Conservation (phyloP, 2,113 vertebrate species). For the Typhlomys cinereus region DNA sequence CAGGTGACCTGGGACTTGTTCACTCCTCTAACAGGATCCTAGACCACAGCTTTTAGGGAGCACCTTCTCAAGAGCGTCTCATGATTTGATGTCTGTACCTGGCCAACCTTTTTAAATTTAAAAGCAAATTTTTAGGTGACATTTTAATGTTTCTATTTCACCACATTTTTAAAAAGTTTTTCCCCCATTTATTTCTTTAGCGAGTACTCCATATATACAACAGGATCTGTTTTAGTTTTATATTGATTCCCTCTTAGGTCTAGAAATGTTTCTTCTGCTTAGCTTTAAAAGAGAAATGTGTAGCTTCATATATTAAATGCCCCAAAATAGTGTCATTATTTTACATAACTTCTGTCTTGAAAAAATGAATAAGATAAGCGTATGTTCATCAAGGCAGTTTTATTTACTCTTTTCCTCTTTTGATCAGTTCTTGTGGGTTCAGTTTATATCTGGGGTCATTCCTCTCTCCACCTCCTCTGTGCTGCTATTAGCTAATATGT, state of each 20-base stretch:
- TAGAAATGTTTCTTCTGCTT: background rate
- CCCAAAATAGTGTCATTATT: background rate
- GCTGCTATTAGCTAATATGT: background rate
- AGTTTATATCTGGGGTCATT: background rate
- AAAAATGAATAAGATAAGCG: background rate
- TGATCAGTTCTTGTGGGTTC: background rate
- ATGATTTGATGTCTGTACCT: no score
- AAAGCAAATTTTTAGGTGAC: slow-evolving; percentile 13
- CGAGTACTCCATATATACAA: no score
- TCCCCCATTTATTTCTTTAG: background rate
- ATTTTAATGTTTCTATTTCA: background rate
- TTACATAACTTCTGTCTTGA: background rate
- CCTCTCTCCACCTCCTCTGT: background rate
- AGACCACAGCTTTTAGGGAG: no score
- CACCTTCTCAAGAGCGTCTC: no score
- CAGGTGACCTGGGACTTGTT: no score
- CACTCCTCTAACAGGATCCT: no score
- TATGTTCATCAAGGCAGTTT: no score
- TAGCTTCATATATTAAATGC: background rate
- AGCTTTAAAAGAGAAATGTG: background rate
- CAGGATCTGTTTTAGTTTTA: background rate
- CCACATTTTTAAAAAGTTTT: no score
- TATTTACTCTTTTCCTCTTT: background rate
- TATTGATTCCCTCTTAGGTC: background rate
- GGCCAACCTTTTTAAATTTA: no score